phyloP scores from a whole-genome alignment of 2,888 invertebrate species.

The Coelopa pilipes region DNA sequence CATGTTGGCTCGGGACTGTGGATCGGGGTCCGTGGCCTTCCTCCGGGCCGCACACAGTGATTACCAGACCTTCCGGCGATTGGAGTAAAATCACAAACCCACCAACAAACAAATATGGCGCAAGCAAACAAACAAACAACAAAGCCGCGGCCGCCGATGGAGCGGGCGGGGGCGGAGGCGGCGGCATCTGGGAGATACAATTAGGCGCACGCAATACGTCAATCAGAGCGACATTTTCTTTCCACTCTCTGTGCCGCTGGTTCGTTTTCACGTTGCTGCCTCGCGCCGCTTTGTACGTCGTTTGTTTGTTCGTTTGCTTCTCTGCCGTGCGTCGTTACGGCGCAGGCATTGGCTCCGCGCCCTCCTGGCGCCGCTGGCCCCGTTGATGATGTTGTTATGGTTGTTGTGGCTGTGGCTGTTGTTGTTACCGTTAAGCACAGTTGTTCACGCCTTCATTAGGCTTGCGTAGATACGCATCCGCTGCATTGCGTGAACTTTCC shows the following conservation, averaged over 20 bases:
- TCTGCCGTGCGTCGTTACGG: slow-evolving; percentile 6
- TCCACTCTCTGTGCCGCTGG: too few species aligned
- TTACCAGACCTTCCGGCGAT: not conserved
- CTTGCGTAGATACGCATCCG: slow-evolving; percentile 23
- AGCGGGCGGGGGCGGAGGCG: too few species aligned
- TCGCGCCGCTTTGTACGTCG: not conserved
- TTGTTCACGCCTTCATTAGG: slow-evolving; percentile 25
- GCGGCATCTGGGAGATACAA: slow-evolving; percentile 58
- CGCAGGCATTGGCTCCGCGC: not conserved
- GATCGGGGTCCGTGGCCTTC: too few species aligned
- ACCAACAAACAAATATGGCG: slow-evolving; percentile 48
- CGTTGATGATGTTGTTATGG: not conserved
- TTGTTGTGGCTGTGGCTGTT: slow-evolving; percentile 7
- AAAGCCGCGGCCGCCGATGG: too few species aligned
- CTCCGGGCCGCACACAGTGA: too few species aligned
- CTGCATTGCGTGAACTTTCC: slow-evolving; percentile 24
- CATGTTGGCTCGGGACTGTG: not conserved
- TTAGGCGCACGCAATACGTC: slow-evolving; percentile 67
- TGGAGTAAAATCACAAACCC: slow-evolving; percentile 42
- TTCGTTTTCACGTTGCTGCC: too few species aligned
- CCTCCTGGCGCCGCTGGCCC: not conserved
- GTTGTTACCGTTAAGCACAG: slow-evolving; percentile 21
- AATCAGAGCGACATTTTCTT: slow-evolving; percentile 63
- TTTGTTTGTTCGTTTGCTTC: not conserved
- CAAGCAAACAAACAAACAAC: slow-evolving; percentile 53